Percentiles rank a stretch among this genome's conserved stretches.
Evolutionary conservation across 2,888 invertebrate genomes (phyloP).

Genomic region (Torymus aiolomorphi): DNA sequence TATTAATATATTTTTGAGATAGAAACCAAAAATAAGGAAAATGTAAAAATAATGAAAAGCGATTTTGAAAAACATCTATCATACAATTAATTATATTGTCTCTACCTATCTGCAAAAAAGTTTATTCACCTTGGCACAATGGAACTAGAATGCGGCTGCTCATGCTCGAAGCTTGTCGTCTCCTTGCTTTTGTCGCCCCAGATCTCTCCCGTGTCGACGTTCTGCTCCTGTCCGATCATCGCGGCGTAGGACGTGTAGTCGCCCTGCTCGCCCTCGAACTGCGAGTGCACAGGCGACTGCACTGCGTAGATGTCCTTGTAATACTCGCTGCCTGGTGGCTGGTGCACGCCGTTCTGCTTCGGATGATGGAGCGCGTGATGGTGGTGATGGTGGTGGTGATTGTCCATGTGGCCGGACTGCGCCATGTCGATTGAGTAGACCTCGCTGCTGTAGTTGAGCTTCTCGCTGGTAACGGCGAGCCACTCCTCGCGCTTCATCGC

Average conservation of each 20-base stretch:
- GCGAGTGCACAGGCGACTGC: constrained; percentile 71
- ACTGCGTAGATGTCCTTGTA: constrained; percentile 72
- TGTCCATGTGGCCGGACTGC: constrained; percentile 67
- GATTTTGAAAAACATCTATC: too few relatives aligned
- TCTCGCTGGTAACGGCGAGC: constrained; percentile 66
- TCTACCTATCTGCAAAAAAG: background rate
- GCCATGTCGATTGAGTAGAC: constrained; percentile 70
- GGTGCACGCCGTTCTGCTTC: constrained; percentile 69
- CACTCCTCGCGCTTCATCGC: constrained; percentile 70
- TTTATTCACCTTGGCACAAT: constrained; percentile 69
- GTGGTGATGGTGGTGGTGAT: constrained; percentile 58
- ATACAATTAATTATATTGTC: too few relatives aligned
- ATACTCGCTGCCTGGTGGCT: constrained; percentile 63
- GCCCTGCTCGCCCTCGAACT: constrained; percentile 71
- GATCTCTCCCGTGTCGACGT: constrained; percentile 74
- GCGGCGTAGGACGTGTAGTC: constrained; percentile 70
- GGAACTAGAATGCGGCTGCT: constrained; percentile 77
- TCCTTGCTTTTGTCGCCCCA: constrained; percentile 76
- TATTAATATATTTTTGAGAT: too few relatives aligned
- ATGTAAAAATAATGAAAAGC: too few relatives aligned
- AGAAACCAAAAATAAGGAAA: too few relatives aligned
- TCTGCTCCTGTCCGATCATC: constrained; percentile 73
- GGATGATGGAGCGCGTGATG: constrained; percentile 22
- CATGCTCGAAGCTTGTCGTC: constrained; percentile 80
- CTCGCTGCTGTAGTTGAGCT: constrained; percentile 69